Evolutionary conservation across 2,888 invertebrate species (phyloP), one percentile per base, ranked within the genome.

Genomic region (Pandemis cinnamomeana): DNA sequence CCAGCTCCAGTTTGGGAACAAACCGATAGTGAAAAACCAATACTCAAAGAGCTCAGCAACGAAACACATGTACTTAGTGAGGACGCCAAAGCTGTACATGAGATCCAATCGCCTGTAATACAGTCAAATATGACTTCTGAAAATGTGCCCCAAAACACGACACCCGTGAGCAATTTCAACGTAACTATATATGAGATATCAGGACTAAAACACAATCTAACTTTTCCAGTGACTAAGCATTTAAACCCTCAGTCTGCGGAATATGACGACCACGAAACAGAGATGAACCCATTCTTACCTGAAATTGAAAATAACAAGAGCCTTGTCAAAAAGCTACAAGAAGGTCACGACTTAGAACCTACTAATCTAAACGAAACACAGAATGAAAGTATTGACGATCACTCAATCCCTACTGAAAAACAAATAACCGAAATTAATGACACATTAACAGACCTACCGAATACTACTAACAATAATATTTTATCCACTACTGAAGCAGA

Each of bases 221-320:
- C 89, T 6, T 79, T 83, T 53, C 68, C 80, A 66, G 76, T 81
- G 58, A 76, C 83, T 63, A 91, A 89, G 79, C 77, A 87, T 63
- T 76, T 81, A 42, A 86, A 83, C 78, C 71, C 85, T 5, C 89
- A 89, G 69, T 86, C 89, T 6, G 78, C 87, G 1, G 91, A 92
- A 78, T 89, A 90, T 64, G 91, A 89, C 67, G 92, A 93, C 71
- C 92, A 92, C 76, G 90, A 89, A 81, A 94, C 95, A 62, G 95
- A 95, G 80, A 96, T 96, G 96, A 96, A 95, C 76, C 96, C 96
- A 6, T 96, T 96, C 82, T 87, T 96, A 79, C 96, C 96, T 7
- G 96, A 96, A 82, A 91, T 95, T 20, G 96, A 96, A 84, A 96
- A 94, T 77, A 95, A 96, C 81, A 95, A 95, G 79, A 94, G 93